Evolutionary conservation across 1,140 invertebrate species (phyloP).

Genomic region (Temnothorax longispinosus): DNA sequence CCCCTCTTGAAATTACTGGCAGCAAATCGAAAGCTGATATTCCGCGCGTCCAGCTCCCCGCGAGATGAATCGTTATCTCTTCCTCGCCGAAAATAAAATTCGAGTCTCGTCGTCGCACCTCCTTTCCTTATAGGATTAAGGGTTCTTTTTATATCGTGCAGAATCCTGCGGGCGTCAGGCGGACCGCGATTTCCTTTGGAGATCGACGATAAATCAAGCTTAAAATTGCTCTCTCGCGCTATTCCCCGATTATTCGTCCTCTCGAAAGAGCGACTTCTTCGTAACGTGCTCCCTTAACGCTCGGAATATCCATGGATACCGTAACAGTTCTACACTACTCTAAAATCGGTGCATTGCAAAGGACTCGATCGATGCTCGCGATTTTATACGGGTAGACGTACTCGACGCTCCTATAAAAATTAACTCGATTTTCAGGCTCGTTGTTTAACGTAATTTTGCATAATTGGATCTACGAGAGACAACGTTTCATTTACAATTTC

Average conservation of each 20-base stretch:
- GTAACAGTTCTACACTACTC: not conserved
- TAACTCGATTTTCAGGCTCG: not conserved
- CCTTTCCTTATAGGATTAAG: conserved; percentile 22
- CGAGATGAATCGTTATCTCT: conserved; percentile 44
- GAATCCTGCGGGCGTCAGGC: conserved; percentile 26
- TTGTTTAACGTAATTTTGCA: not conserved
- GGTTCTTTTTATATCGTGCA: not conserved
- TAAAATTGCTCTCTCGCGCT: conserved; percentile 39
- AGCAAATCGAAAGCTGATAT: conserved; percentile 44
- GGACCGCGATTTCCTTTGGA: conserved; percentile 38
- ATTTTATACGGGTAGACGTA: not conserved
- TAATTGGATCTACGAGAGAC: not conserved
- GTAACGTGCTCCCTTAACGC: conserved; percentile 3
- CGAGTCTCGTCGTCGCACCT: conserved; percentile 34
- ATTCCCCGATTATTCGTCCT: conserved; percentile 38
- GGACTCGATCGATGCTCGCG: not conserved
- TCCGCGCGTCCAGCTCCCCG: not conserved
- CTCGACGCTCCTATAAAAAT: not conserved
- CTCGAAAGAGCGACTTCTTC: not conserved
- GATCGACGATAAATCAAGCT: conserved; percentile 56
- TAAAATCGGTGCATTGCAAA: not conserved
- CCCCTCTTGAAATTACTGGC: not conserved
- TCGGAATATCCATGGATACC: not conserved
- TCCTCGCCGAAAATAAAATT: conserved; percentile 46
- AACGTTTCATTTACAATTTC: not conserved